Percentiles rank a stretch among this genome's conserved stretches.
phyloP scores from a whole-genome alignment of 2,113 vertebrate genomes.

The Nipponia nippon region DNA sequence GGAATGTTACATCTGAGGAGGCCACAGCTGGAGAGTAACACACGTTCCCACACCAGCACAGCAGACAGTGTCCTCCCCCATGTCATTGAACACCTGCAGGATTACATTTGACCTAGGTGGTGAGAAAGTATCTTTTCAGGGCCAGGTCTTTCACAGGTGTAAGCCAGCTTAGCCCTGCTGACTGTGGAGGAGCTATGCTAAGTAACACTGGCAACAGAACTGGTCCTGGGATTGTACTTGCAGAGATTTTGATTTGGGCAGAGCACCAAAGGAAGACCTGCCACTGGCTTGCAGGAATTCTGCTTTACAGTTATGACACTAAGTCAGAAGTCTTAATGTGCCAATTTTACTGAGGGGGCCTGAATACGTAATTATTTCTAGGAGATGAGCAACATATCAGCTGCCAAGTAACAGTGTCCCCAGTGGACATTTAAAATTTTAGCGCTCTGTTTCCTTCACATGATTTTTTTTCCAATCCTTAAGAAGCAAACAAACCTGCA shows the following conservation, averaged over 20 bases:
- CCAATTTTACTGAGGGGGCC: conserved; percentile 14
- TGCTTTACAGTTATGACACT: background rate
- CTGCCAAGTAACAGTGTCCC: background rate
- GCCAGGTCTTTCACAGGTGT: background rate
- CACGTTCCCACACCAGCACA: background rate
- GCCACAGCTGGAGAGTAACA: background rate
- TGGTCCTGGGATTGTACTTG: background rate
- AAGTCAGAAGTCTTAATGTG: conserved; percentile 10
- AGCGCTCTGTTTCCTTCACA: background rate
- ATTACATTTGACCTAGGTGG: background rate
- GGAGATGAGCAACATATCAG: background rate
- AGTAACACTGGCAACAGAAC: background rate
- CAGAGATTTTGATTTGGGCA: background rate
- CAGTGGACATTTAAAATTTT: background rate
- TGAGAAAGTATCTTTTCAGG: background rate
- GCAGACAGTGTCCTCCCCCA: fast-evolving
- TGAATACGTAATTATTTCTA: conserved; percentile 22
- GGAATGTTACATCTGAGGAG: background rate
- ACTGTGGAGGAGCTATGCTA: background rate
- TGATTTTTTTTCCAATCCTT: background rate
- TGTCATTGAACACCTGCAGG: background rate
- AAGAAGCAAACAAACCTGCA: conserved; percentile 10
- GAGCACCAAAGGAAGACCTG: background rate
- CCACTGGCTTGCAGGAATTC: background rate
- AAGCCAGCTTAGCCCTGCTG: background rate